Base-by-base conservation (phyloP, 2,113 vertebrate genomes). In the Pimephales promelas region DNA sequence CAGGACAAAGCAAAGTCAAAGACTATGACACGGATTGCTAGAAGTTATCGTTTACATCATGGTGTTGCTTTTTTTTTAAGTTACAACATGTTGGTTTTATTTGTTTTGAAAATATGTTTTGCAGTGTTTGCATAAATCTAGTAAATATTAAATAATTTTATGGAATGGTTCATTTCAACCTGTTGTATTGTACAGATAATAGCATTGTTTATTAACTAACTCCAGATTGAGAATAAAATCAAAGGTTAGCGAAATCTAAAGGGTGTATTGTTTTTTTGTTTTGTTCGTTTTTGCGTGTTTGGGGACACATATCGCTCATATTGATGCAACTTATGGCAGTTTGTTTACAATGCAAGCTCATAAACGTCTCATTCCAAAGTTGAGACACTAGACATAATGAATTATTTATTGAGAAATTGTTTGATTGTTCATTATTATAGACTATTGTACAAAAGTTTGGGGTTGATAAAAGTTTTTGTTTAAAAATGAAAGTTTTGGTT, bases 21-120 rank as follows among this genome's bases (percentile, higher is more conserved):
- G 47, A 74, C 43, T 24, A 10, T 70, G 34, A 85, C 0, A 59
- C 34, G 10, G 5, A 66, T 22, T 57, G 24, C 34, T 49, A 20
- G 62, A 34, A 31, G 28, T 16, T 43, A 8, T 49, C 5, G 24
- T 13, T 68, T 34, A 54, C 45, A 34, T 82, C n/a, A 40, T 28
- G 45, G 54, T 61, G 34, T 73, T 82, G 10, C 52, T 36, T 24
- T 81, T 81, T 81, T 14, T 81, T 28, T 22, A 61, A 66, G 8
- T 49, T n/a, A 9, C 28, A 45, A 54, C 24, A 34, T 28, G 31
- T 66, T 40, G 0, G 34, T 22, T 62, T 52, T 28, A 26, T 64
- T 80, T 66, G 43, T 31, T 49, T 57, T 82, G 68, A 28, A 72
- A 36, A 54, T 71, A 24, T 54, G 52, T 68, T 22, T 83, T 70